Percentiles rank a stretch among this genome's conserved stretches.
These are phyloP conservation scores for Chroicocephalus ridibundus DNA, from an alignment of 2,113 vertebrate genomes.

Conservation along the genomic window DNA sequence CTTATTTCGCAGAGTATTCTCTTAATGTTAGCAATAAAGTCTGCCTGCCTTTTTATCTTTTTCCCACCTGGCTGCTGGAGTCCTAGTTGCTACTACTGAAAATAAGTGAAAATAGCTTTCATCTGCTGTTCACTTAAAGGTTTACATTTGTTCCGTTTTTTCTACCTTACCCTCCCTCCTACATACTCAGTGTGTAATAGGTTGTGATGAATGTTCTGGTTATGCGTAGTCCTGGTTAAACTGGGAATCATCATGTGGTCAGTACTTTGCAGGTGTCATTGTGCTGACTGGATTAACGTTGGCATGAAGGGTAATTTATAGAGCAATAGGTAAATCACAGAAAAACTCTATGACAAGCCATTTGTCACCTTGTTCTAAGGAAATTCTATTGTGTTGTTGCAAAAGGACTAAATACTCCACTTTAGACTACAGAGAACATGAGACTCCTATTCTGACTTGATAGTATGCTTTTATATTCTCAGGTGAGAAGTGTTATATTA, in stretches of 20 bases:
- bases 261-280: neutral
- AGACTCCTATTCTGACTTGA: neutral
- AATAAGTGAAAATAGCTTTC: neutral
- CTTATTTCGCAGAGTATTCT: neutral
- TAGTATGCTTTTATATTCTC: neutral
- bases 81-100: neutral
- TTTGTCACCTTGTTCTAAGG: slow-evolving; percentile 3
- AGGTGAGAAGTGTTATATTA: neutral
- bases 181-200: neutral
- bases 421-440: neutral
- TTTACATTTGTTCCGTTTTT: neutral
- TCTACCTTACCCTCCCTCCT: neutral
- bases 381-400: neutral
- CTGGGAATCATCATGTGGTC: neutral
- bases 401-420: neutral
- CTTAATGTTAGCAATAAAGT: neutral
- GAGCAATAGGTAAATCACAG: slow-evolving; percentile 64
- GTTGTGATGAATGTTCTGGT: slow-evolving; percentile 7
- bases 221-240: neutral
- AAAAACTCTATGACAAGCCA: slow-evolving; percentile 4
- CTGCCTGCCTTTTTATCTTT: neutral
- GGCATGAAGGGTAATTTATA: slow-evolving; percentile 43
- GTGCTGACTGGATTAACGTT: neutral
- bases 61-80: neutral
- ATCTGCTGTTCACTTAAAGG: neutral